Conservation (phyloP, 2,113 vertebrate genomes). For the Hydrochoerus hydrochaeris region DNA sequence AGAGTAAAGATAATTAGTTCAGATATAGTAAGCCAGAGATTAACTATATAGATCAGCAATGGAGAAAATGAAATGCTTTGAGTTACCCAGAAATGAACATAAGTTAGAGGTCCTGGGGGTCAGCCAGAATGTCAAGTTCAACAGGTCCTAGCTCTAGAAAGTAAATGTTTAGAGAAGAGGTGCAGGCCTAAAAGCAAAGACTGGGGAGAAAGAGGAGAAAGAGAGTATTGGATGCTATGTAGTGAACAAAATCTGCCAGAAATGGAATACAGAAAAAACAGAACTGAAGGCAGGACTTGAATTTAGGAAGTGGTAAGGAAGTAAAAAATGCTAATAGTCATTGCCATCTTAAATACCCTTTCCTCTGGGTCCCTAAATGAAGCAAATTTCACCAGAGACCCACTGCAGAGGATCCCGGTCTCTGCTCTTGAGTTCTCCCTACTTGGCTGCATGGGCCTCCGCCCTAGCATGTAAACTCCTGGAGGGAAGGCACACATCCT, state of each 20-base stretch:
- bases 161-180: not conserved
- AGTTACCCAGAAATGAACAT: not conserved
- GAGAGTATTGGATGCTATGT: not conserved
- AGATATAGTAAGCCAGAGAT: not conserved
- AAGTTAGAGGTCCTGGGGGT: not conserved
- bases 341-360: not conserved
- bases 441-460: not conserved
- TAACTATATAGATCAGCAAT: slow-evolving; percentile 85
- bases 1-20: not conserved
- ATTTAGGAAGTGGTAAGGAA: not conserved
- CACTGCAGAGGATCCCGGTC: too few relatives aligned
- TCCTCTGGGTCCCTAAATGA: not conserved
- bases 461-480: not conserved
- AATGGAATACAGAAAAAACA: not conserved
- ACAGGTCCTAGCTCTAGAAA: not conserved
- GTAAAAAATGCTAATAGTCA: too few relatives aligned
- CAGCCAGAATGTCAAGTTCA: not conserved
- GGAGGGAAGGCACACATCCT: too few relatives aligned
- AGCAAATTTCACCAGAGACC: not conserved
- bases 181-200: not conserved
- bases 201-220: not conserved
- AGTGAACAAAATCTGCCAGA: not conserved
- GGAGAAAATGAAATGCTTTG: slow-evolving; percentile 86
- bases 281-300: not conserved
- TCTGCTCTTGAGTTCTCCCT: not conserved